Conservation (phyloP, 2,113 vertebrate species). For the Melanotaenia duboulayi region DNA sequence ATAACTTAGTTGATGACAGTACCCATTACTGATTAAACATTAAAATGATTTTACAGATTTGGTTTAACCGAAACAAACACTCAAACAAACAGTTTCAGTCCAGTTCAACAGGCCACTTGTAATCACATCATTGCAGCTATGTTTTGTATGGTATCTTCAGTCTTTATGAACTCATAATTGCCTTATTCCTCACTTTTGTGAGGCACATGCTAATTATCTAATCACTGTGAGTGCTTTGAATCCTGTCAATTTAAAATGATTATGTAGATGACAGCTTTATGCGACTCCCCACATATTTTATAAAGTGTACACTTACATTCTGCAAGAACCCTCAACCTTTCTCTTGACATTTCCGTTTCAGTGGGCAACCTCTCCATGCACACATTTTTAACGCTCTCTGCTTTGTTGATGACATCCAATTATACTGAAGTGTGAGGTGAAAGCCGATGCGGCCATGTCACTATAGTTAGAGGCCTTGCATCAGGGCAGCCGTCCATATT, state of each 20-base stretch:
- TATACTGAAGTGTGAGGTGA: conserved; percentile 31
- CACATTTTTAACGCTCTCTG: conserved; percentile 17
- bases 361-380: conserved; percentile 22
- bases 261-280: conserved; percentile 2
- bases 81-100: not conserved
- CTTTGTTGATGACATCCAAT: conserved; percentile 44
- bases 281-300: not conserved
- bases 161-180: conserved; percentile 6
- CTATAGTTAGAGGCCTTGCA: not conserved
- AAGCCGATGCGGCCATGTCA: conserved; percentile 12
- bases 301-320: conserved; percentile 25
- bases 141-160: not conserved
- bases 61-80: conserved; percentile 2
- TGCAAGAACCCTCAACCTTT: conserved; percentile 28
- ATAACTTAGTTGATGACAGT: not conserved
- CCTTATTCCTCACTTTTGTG: not conserved
- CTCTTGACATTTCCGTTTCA: conserved; percentile 22
- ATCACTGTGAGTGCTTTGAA: conserved; percentile 6
- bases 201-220: not conserved
- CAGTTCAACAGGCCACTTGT: not conserved
- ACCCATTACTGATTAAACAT: not conserved
- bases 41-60: not conserved
- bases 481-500: conserved; percentile 1
- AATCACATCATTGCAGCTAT: not conserved
- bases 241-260: not conserved